Conservation (phyloP, 2,888 invertebrate genomes). For the Heliconius erato region DNA sequence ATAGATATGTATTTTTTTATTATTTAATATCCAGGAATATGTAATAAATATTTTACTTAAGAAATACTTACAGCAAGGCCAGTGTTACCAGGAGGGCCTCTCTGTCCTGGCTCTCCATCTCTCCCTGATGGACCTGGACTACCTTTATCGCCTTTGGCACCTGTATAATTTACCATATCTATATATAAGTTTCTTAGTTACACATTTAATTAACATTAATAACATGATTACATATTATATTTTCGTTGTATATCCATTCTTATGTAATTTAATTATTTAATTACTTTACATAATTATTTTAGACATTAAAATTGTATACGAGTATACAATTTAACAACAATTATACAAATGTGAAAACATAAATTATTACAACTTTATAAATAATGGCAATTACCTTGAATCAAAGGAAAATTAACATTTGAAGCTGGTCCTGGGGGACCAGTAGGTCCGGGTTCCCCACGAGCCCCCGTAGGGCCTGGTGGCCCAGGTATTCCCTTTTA, state of each 20-base stretch:
- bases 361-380: background rate
- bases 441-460: slow-evolving; percentile 65
- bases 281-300: background rate
- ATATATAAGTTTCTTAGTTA: background rate
- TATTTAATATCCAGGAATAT: no score
- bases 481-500: slow-evolving; percentile 73
- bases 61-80: slow-evolving; percentile 71
- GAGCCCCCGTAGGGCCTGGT: slow-evolving; percentile 80
- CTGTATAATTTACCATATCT: slow-evolving; percentile 52
- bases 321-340: no score
- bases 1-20: no score
- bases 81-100: slow-evolving; percentile 73
- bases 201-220: no score
- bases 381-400: slow-evolving; percentile 61
- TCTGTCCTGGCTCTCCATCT: slow-evolving; percentile 67
- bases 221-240: no score
- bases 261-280: no score
- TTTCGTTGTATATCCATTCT: no score
- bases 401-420: slow-evolving; percentile 68
- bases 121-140: slow-evolving; percentile 67
- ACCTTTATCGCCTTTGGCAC: slow-evolving; percentile 75
- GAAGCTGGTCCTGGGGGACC: slow-evolving; percentile 70
- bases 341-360: no score
- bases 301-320: no score
- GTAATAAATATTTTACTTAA: background rate